These are phyloP conservation scores for Tetramorium simillimum DNA, from an alignment of 1,140 invertebrate species.

Conservation along the genomic window DNA sequence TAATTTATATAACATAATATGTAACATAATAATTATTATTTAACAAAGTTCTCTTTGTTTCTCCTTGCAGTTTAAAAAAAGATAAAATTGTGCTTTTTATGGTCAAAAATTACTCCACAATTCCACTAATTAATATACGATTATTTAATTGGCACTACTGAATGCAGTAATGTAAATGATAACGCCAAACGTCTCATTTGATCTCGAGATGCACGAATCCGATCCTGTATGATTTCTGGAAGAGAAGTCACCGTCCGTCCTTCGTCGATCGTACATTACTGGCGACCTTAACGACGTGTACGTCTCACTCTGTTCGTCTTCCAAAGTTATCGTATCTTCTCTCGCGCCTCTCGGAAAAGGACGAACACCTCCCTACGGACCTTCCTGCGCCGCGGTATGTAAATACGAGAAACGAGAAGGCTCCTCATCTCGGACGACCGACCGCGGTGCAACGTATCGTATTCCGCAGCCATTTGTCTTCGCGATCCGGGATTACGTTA, in stretches of 20 bases:
- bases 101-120: neutral
- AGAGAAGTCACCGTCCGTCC: conserved; percentile 71
- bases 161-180: neutral
- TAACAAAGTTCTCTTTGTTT: neutral
- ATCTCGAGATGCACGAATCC: neutral
- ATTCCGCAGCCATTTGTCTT: conserved; percentile 76
- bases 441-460: conserved; percentile 75
- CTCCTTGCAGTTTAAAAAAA: neutral
- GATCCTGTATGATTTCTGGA: conserved; percentile 61
- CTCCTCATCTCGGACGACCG: conserved; percentile 68
- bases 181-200: neutral
- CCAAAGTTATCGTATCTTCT: conserved; percentile 57
- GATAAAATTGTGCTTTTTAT: neutral
- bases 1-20: neutral
- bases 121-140: neutral
- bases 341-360: conserved; percentile 49
- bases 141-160: neutral
- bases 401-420: conserved; percentile 73
- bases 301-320: conserved; percentile 46
- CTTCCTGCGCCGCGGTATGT: conserved; percentile 69
- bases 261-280: conserved; percentile 67
- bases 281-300: conserved; percentile 64
- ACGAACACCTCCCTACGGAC: conserved; percentile 50
- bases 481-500: conserved; percentile 76
- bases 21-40: neutral